These are phyloP conservation scores for Microcebus tavaratra DNA, from an alignment of 2,113 vertebrate species.

Conservation along the genomic window DNA sequence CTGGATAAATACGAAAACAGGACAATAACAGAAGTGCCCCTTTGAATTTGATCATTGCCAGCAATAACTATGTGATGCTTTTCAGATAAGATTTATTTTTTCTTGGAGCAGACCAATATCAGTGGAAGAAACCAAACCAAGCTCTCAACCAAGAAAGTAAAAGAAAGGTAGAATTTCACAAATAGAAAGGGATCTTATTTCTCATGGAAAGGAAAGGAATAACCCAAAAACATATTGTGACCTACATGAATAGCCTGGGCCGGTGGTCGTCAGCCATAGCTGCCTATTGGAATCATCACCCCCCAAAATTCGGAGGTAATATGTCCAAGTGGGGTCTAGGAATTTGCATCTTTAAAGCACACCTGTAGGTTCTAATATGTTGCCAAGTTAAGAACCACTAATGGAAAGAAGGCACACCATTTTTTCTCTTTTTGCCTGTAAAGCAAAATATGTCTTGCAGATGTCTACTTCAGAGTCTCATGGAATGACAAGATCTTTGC, in stretches of 20 bases:
- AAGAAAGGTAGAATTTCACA: neutral
- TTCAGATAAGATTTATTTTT: neutral
- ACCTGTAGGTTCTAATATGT: neutral
- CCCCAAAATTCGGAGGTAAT: neutral
- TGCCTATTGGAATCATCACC: neutral
- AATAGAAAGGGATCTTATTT: neutral
- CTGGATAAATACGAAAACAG: neutral
- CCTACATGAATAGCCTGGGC: neutral
- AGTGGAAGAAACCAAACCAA: neutral
- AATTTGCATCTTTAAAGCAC: neutral
- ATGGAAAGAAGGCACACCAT: neutral
- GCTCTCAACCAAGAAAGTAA: neutral
- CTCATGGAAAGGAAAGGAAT: neutral
- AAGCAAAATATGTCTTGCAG: neutral
- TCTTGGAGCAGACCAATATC: neutral
- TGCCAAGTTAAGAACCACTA: neutral
- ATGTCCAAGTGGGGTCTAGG: neutral
- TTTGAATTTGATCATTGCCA: neutral
- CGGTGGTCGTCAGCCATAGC: neutral
- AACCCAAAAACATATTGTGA: neutral
- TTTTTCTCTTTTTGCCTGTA: neutral
- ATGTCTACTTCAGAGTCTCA: neutral
- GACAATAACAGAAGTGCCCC: neutral
- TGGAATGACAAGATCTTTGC: neutral
- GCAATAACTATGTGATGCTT: neutral